Percentiles rank a stretch among this genome's conserved stretches.
Evolutionary conservation across 2,113 vertebrate species (phyloP).

Genomic region (Oryzias javanicus): DNA sequence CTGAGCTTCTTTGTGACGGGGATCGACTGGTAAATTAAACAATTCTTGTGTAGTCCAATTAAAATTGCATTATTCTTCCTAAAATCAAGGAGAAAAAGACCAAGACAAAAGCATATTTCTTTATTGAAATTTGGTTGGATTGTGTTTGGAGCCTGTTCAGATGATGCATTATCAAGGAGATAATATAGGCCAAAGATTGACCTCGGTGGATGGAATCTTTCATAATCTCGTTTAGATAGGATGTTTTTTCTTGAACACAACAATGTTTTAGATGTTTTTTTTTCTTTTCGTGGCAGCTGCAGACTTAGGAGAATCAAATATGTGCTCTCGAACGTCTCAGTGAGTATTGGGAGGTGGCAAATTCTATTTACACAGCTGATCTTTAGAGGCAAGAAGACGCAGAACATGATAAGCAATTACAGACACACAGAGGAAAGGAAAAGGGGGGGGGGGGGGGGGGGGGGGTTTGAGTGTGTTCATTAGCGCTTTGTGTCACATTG

Average conservation of each 20-base stretch:
- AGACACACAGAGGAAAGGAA: conserved; percentile 25
- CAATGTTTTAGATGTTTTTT: too few relatives aligned
- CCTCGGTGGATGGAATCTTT: neutral
- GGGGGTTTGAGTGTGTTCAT: conserved; percentile 53
- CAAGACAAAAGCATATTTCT: too few relatives aligned
- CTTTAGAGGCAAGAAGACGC: conserved; percentile 39
- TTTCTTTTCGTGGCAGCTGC: conserved; percentile 35
- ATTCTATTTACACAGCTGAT: conserved; percentile 50
- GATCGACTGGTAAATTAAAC: conserved; percentile 21
- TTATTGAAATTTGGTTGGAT: neutral
- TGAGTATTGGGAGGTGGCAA: conserved; percentile 35
- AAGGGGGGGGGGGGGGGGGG: conserved; percentile 29
- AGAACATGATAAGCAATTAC: conserved; percentile 54
- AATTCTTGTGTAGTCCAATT: conserved; percentile 19
- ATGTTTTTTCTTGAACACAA: too few relatives aligned
- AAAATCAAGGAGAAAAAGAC: conserved; percentile 3
- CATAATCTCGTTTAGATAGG: too few relatives aligned
- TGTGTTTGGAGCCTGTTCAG: neutral
- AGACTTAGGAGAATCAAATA: conserved; percentile 28
- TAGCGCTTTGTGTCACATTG: conserved; percentile 60
- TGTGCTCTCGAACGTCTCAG: neutral
- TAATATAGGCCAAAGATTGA: conserved; percentile 14
- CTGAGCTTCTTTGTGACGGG: conserved; percentile 5
- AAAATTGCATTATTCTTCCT: conserved; percentile 5
- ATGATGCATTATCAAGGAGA: conserved; percentile 12